Conservation (phyloP, 2,888 invertebrate species). For the Laothoe populi region DNA sequence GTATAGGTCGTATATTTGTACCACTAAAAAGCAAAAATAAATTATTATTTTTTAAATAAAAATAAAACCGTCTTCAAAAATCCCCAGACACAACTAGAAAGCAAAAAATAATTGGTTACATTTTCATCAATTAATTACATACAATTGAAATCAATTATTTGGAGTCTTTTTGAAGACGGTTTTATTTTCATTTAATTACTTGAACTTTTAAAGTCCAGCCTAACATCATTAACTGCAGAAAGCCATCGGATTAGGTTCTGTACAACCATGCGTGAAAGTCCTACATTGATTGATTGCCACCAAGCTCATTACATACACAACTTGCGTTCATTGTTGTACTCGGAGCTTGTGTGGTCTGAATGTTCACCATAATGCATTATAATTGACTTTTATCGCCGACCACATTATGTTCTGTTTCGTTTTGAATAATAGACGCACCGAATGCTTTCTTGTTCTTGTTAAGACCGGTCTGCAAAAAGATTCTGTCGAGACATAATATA, state of each 20-base stretch:
- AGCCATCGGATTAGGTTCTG: not conserved
- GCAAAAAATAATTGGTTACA: too few species aligned
- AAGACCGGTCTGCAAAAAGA: not conserved
- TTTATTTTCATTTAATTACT: too few species aligned
- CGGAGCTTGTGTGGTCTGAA: not conserved
- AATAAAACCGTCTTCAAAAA: too few species aligned
- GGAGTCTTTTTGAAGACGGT: too few species aligned
- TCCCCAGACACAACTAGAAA: too few species aligned
- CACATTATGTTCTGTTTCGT: conserved; percentile 12
- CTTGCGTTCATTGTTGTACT: conserved; percentile 13
- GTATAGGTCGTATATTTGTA: too few species aligned
- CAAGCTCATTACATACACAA: conserved; percentile 19
- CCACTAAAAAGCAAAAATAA: too few species aligned
- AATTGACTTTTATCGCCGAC: conserved; percentile 2
- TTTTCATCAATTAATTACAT: too few species aligned
- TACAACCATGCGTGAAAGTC: conserved; percentile 17
- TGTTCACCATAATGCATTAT: conserved; percentile 14
- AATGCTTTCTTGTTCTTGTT: not conserved
- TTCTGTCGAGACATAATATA: not conserved
- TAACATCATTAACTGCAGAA: not conserved
- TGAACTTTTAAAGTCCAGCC: not conserved
- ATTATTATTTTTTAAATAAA: too few species aligned
- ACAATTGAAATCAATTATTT: too few species aligned
- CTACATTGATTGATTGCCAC: conserved; percentile 25
- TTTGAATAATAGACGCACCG: conserved; percentile 17